Conservation (phyloP, 2,888 invertebrate species). For the Allacma fusca region DNA sequence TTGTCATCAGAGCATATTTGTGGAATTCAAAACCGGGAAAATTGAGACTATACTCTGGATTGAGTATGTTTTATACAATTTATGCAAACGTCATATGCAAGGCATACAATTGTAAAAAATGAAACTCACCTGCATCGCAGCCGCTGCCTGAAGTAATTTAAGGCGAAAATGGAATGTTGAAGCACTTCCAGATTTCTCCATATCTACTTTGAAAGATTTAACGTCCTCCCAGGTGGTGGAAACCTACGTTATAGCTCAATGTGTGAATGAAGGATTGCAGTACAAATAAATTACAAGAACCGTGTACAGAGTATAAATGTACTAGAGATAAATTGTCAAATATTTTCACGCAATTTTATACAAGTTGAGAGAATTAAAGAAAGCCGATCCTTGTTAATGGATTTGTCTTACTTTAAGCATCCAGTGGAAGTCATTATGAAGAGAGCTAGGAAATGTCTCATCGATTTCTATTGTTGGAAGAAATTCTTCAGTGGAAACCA, state of each 20-base stretch:
- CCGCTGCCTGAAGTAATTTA: constrained; percentile 89
- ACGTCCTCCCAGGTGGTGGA: constrained; percentile 98
- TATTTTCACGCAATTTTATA: no score
- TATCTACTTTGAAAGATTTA: constrained; percentile 86
- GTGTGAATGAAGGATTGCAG: no score
- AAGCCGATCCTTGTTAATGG: no score
- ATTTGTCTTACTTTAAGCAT: constrained; percentile 82
- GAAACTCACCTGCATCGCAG: constrained; percentile 77
- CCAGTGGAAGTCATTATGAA: constrained; percentile 96
- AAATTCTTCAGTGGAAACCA: constrained; percentile 97
- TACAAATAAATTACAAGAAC: no score
- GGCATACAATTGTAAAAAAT: not conserved
- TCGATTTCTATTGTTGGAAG: constrained; percentile 96
- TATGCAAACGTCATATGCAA: no score
- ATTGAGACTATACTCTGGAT: no score
- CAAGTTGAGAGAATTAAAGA: no score
- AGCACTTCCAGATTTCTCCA: constrained; percentile 92
- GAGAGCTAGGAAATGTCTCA: constrained; percentile 90
- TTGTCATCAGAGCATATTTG: no score
- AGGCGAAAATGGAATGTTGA: constrained; percentile 87
- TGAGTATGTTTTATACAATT: no score
- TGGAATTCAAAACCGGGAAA: no score
- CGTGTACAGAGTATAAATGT: no score
- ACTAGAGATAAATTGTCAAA: no score
- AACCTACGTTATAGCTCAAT: constrained; percentile 70